A percentile compares a stretch with the other conserved stretches of the same genome.
These are phyloP conservation scores for Tineola bisselliella DNA, from an alignment of 2,888 invertebrate genomes.

Conservation along the genomic window DNA sequence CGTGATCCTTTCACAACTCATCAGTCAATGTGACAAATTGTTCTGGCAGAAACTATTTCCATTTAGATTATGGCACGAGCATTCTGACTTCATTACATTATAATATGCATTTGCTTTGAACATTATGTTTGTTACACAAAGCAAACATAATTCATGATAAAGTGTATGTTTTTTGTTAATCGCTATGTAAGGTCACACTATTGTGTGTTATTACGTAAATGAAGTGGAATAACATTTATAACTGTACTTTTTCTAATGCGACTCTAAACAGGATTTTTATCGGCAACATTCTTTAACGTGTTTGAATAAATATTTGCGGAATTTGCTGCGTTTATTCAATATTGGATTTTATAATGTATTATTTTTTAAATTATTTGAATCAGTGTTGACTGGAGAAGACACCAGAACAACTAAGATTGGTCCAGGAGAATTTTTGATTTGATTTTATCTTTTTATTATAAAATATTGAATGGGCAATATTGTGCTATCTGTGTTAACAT, in stretches of 20 bases:
- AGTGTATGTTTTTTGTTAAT: too few species aligned
- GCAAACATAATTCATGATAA: too few species aligned
- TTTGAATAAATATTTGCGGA: background rate
- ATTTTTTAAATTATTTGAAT: too few species aligned
- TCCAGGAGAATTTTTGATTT: too few species aligned
- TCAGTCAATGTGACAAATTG: conserved; percentile 13
- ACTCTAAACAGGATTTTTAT: background rate
- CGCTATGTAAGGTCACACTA: background rate
- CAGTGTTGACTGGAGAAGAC: too few species aligned
- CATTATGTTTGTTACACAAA: background rate
- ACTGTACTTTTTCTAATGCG: background rate
- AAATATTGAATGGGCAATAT: too few species aligned
- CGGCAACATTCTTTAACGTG: background rate
- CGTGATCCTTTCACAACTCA: conserved; percentile 4
- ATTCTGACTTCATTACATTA: background rate
- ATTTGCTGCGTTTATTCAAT: background rate
- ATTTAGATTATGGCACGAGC: conserved; percentile 7
- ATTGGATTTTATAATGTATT: too few species aligned
- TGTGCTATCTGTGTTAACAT: too few species aligned
- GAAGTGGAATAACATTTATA: background rate
- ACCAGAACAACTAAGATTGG: too few species aligned
- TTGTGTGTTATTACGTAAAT: background rate
- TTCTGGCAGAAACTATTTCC: conserved; percentile 6
- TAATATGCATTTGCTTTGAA: background rate
- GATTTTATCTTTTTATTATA: too few species aligned